These are phyloP conservation scores for Siderastrea siderea DNA, from an alignment of 92 coral and sea anemone genomes.

Conservation along the genomic window DNA sequence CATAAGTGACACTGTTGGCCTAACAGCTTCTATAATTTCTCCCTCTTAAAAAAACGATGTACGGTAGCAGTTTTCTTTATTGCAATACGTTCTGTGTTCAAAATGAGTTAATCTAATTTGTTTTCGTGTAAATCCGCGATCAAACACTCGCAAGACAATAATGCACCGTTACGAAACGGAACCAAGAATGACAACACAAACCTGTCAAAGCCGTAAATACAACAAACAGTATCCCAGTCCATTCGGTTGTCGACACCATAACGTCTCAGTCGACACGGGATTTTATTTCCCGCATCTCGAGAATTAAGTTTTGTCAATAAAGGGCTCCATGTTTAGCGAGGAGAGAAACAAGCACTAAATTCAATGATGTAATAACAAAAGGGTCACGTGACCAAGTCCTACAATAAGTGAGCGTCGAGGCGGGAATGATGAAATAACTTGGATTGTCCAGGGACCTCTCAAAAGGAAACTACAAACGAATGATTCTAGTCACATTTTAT, in stretches of 20 bases:
- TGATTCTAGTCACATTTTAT: background rate
- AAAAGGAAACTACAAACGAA: background rate
- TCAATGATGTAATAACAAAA: conserved; percentile 50
- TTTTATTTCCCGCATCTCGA: conserved; percentile 5
- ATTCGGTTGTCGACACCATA: conserved; percentile 39
- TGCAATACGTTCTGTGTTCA: background rate
- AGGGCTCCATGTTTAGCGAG: conserved; percentile 11
- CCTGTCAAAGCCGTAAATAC: conserved; percentile 32
- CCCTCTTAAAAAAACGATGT: background rate
- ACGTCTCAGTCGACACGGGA: background rate
- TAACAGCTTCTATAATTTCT: background rate
- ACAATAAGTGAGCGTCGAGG: background rate
- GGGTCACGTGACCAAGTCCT: conserved; percentile 40
- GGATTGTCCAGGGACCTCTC: background rate
- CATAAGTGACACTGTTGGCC: background rate
- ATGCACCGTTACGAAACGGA: background rate
- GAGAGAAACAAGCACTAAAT: background rate
- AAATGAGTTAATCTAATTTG: background rate
- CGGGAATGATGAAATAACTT: background rate
- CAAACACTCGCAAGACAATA: background rate
- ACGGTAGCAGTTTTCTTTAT: background rate
- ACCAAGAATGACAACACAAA: conserved; percentile 22
- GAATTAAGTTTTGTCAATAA: conserved; percentile 9
- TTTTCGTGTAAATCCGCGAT: background rate
- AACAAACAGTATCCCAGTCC: conserved; percentile 27